Percentiles rank a stretch among this genome's conserved stretches.
phyloP scores from a whole-genome alignment of 2,113 vertebrate species.

The Machaerirhynchus nigripectus region DNA sequence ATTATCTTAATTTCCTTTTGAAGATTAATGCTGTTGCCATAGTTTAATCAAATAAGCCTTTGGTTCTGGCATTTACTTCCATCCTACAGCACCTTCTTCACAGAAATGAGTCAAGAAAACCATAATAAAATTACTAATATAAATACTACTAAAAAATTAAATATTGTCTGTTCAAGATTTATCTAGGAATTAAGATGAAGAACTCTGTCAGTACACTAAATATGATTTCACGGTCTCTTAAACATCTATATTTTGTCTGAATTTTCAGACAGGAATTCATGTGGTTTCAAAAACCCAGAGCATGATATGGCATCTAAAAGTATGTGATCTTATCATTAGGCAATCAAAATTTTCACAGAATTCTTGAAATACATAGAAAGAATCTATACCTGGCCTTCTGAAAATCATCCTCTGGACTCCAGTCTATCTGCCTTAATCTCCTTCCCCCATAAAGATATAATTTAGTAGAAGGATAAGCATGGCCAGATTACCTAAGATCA shows the following conservation, averaged over 20 bases:
- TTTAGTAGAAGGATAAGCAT: not conserved
- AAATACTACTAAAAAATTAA: not conserved
- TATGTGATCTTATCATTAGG: not conserved
- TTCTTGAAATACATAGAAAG: not conserved
- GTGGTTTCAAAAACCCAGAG: not conserved
- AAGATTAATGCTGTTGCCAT: constrained; percentile 37
- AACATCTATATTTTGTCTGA: not conserved
- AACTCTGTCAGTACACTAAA: not conserved
- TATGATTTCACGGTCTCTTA: not conserved
- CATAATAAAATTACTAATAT: not conserved
- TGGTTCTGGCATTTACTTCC: constrained; percentile 20
- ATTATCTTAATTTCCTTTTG: constrained; percentile 47
- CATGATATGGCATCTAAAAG: rapidly evolving
- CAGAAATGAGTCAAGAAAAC: not conserved
- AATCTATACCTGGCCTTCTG: not conserved
- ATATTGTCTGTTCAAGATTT: not conserved
- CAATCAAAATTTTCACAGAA: not conserved
- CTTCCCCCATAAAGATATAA: not conserved
- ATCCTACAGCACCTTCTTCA: not conserved
- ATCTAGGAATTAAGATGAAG: not conserved
- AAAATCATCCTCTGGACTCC: not conserved
- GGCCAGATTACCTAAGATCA: not conserved
- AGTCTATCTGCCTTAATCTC: not conserved
- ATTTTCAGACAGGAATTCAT: not conserved
- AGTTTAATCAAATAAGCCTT: constrained; percentile 54